Percentiles rank a stretch among this genome's conserved stretches.
Conservation (phyloP, 1,140 invertebrate genomes). For the Drosophila tsacasi region DNA sequence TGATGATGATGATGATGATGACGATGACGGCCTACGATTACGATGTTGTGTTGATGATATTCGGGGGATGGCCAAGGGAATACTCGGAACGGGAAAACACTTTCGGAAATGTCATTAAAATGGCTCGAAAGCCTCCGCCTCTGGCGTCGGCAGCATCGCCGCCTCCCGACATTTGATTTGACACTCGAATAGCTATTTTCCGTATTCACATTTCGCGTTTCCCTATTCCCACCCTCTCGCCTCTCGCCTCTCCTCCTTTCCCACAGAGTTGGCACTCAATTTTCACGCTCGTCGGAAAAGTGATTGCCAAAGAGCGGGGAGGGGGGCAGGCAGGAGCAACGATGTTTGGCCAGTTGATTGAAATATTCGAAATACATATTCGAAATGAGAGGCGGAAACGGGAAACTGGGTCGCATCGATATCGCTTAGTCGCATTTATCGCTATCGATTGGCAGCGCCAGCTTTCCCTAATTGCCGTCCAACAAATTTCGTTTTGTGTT, state of each 20-base stretch:
- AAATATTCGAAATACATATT: slow-evolving; percentile 65
- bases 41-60: slow-evolving; percentile 29
- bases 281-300: slow-evolving; percentile 64
- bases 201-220: slow-evolving; percentile 43
- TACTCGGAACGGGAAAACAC: slow-evolving; percentile 52
- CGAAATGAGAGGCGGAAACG: slow-evolving; percentile 16
- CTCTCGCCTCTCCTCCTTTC: background rate
- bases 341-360: slow-evolving; percentile 73
- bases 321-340: background rate
- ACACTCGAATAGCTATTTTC: slow-evolving; percentile 76
- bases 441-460: slow-evolving; percentile 24
- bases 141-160: background rate
- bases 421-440: slow-evolving; percentile 20
- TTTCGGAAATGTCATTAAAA: slow-evolving; percentile 68
- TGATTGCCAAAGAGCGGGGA: slow-evolving; percentile 25
- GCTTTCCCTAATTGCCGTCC: slow-evolving; percentile 38
- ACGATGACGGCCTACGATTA: slow-evolving; percentile 3
- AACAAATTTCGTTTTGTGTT: slow-evolving; percentile 22
- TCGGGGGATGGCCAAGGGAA: background rate
- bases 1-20: background rate
- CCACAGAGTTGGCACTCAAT: slow-evolving; percentile 62
- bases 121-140: slow-evolving; percentile 35
- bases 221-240: background rate
- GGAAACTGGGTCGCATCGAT: slow-evolving; percentile 35
- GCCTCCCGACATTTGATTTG: slow-evolving; percentile 70